Base-by-base conservation (phyloP, 2,113 vertebrate genomes). In the Cololabis saira region DNA sequence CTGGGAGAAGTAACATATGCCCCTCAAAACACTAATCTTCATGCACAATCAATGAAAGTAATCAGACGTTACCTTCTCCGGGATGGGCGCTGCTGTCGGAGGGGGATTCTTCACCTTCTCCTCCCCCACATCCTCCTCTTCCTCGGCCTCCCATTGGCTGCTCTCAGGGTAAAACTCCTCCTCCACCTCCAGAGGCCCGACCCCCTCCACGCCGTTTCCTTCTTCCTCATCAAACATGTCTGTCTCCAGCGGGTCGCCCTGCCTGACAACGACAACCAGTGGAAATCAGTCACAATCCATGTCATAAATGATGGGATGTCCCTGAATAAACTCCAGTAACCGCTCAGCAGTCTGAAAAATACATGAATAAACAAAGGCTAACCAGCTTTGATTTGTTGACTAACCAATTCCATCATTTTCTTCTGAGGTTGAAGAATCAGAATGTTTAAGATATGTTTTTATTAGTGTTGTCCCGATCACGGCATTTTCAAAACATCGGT, bases 151-250 rank as follows among this genome's bases (percentile, higher is more conserved):
- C 89, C 87, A 92, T 47, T 84, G 91, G 80, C 82, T 85, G 52
- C 70, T 78, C 3, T 90, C 83, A 0, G 87, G 87, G 53, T 81
- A 91, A 30, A 88, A 85, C 55, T 90, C 92, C 24, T 93, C 81
- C 60, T 78, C 94, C 17, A 88, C 83, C 56, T 91, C 92, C 80
- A 83, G 83, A 27, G 76, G 67, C 0, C 50, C 71, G 54, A 50
- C 91, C 67, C 76, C 90, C 17, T 88, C 90, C 58, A 84, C 67
- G 14, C 86, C 89, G 0, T 92, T 89, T 59, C 84, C 89, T 30
- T 81, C 87, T 1, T 91, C 94, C 12, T 91, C 90, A 27, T 94
- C 87, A 37, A 90, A 94, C 37, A 93, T 73, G 51, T 92, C 87
- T 14, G 71, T 79, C 27, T 94, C 94, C 63, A 94, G 89, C 0